These are phyloP conservation scores for Ommatoiulus sabulosus DNA, from an alignment of 2,888 invertebrate species.

Conservation along the genomic window DNA sequence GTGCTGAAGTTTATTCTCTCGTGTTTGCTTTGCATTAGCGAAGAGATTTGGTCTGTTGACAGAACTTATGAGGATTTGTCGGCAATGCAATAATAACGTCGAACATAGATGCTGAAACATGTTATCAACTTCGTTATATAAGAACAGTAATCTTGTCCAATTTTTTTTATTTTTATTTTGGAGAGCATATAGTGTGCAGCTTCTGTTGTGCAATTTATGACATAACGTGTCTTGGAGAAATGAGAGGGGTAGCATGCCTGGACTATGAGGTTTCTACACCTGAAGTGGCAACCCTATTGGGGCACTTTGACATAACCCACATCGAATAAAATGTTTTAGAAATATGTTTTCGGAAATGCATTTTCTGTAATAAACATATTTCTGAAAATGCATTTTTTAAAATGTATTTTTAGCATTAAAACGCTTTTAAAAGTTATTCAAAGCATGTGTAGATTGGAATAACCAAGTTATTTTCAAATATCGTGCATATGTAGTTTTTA, in stretches of 20 bases:
- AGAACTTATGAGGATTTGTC: slow-evolving; percentile 17
- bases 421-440: no score
- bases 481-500: no score
- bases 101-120: background rate
- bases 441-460: no score
- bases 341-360: no score
- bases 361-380: no score
- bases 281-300: no score
- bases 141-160: background rate
- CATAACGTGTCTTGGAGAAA: background rate
- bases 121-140: background rate
- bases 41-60: slow-evolving; percentile 5
- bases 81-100: background rate
- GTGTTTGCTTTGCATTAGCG: slow-evolving; percentile 31
- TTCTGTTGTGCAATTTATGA: background rate
- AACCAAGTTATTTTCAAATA: no score
- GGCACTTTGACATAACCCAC: no score
- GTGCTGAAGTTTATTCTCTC: background rate
- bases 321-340: no score
- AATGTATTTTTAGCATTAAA: no score
- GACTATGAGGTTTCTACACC: no score
- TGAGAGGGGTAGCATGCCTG: background rate
- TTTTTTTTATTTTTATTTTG: background rate
- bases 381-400: no score
- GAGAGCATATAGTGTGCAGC: background rate